Percentiles rank a stretch among this genome's conserved stretches.
phyloP scores from a whole-genome alignment of 2,797 vertebrate genomes.

The Typhlichthys eigenmanni region DNA sequence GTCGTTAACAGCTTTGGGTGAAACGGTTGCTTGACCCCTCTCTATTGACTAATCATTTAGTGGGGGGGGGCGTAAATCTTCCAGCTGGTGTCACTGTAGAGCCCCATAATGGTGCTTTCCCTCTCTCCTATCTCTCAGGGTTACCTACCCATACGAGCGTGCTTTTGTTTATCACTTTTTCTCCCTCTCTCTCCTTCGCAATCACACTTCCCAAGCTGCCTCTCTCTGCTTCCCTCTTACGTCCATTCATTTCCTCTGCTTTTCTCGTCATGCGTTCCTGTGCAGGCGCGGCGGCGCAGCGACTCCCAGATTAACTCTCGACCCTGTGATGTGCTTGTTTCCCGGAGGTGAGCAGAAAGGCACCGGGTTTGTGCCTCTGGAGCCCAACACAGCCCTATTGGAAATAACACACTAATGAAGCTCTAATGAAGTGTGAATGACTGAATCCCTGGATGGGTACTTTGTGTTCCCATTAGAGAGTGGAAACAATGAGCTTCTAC shows the following conservation, averaged over 20 bases:
- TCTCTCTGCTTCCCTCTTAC: constrained; percentile 8
- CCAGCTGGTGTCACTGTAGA: constrained; percentile 71
- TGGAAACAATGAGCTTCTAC: constrained; percentile 6
- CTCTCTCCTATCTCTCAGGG: constrained; percentile 54
- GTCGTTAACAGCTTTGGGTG: constrained; percentile 76
- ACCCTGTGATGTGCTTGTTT: constrained; percentile 84
- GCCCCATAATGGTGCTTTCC: constrained; percentile 67
- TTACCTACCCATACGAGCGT: constrained; percentile 48
- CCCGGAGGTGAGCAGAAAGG: constrained; percentile 83
- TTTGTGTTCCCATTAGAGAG: constrained; percentile 29
- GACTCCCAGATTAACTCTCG: constrained; percentile 85
- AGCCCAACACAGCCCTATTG: constrained; percentile 29
- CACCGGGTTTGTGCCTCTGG: constrained; percentile 45
- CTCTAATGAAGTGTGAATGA: constrained; percentile 73
- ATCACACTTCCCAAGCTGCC: constrained; percentile 16
- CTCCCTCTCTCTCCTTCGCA: constrained; percentile 25
- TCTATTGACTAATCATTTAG: constrained; percentile 80
- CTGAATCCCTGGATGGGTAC: constrained; percentile 50
- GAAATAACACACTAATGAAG: constrained; percentile 64
- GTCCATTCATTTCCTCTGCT: constrained; percentile 19
- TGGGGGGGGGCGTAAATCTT: constrained; percentile 72
- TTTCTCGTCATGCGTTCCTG: constrained; percentile 19
- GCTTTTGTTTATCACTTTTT: constrained; percentile 48
- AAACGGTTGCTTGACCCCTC: constrained; percentile 77
- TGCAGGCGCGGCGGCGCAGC: constrained; percentile 84